phyloP scores from a whole-genome alignment of 2,797 vertebrate genomes.

The Diceros bicornis region DNA sequence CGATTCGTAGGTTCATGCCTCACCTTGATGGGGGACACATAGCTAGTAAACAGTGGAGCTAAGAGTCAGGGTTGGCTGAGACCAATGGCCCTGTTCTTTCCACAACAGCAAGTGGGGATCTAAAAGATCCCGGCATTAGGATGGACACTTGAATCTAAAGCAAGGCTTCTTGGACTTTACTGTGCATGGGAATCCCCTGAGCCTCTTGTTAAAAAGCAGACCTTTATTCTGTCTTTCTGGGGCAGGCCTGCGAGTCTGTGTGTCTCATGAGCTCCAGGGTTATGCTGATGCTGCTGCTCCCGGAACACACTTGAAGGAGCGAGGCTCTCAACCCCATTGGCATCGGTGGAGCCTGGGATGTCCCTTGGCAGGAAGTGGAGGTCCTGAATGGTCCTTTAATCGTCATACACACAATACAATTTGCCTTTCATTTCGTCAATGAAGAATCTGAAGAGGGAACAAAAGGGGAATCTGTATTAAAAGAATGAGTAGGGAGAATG shows the following conservation, averaged over 20 bases:
- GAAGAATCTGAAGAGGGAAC: slow-evolving; percentile 42
- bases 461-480: background rate
- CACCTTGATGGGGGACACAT: background rate
- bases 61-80: background rate
- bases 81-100: background rate
- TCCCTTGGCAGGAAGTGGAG: background rate
- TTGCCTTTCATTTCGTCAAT: slow-evolving; percentile 44
- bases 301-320: background rate
- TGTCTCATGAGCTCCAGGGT: background rate
- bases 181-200: background rate
- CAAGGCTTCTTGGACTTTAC: background rate
- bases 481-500: slow-evolving; percentile 18
- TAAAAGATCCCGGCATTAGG: background rate
- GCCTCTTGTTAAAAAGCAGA: background rate
- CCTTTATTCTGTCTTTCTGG: background rate
- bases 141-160: background rate
- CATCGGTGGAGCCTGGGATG: background rate
- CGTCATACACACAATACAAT: background rate
- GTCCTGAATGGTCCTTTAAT: background rate
- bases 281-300: background rate
- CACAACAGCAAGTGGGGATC: background rate
- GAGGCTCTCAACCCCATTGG: background rate
- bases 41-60: background rate
- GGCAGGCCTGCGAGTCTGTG: background rate
- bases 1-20: too few species aligned